These are phyloP conservation scores for Meriones unguiculatus DNA, from an alignment of 2,113 vertebrate genomes.

Conservation along the genomic window DNA sequence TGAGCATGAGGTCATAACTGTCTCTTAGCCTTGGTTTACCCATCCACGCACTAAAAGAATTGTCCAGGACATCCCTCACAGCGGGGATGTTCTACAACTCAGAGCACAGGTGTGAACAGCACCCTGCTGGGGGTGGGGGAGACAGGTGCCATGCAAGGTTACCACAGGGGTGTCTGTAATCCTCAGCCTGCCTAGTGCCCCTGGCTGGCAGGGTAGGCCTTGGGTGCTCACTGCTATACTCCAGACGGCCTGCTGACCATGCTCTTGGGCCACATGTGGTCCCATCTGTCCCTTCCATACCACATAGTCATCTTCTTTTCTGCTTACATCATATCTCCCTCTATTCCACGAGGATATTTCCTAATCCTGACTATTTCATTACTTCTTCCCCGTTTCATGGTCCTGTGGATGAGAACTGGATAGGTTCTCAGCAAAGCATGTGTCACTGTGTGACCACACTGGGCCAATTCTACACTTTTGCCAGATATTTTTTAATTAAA, in stretches of 20 bases:
- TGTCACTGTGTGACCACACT: background rate
- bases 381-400: rapidly evolving
- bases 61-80: background rate
- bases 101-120: background rate
- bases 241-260: background rate
- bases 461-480: background rate
- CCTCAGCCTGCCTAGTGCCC: background rate
- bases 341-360: background rate
- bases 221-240: rapidly evolving
- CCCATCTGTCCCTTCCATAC: background rate
- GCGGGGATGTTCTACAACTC: background rate
- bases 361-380: background rate
- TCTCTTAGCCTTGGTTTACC: background rate
- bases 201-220: background rate
- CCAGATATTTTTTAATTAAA: too few relatives aligned
- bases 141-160: rapidly evolving
- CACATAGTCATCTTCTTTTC: background rate
- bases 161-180: rapidly evolving
- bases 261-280: background rate
- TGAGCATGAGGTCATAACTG: rapidly evolving
- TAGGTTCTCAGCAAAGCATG: background rate
- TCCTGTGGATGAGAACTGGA: background rate
- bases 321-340: background rate
- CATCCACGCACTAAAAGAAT: background rate
- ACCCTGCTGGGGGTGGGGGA: background rate